A percentile compares a stretch with the other conserved stretches of the same genome.
Conservation (phyloP, 2,113 vertebrate genomes). For the Tauraco erythrolophus region DNA sequence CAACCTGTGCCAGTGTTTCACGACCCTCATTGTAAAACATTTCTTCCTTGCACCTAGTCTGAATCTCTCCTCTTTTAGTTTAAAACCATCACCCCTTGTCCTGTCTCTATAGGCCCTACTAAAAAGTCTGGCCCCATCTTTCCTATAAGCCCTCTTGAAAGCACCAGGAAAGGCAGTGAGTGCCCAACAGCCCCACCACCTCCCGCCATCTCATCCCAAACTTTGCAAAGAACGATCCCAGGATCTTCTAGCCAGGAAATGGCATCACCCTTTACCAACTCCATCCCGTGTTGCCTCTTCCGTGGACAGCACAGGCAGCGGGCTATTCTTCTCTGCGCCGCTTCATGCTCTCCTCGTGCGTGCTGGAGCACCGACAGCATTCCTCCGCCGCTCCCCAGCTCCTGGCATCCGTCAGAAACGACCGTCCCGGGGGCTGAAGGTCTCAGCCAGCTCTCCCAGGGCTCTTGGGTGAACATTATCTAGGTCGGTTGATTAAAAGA, state of each 20-base stretch:
- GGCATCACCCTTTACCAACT: neutral
- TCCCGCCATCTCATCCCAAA: neutral
- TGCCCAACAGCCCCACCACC: neutral
- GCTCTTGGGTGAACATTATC: neutral
- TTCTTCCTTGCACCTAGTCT: neutral
- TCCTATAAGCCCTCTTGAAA: neutral
- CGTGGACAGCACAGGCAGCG: rapidly evolving
- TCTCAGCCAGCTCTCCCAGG: neutral
- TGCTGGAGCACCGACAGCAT: neutral
- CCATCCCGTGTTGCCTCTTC: neutral
- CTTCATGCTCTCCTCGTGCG: neutral
- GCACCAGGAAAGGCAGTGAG: rapidly evolving
- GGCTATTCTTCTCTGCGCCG: neutral
- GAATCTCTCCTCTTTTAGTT: neutral
- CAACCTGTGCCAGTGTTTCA: rapidly evolving
- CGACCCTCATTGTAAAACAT: rapidly evolving
- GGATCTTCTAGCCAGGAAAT: neutral
- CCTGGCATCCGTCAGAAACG: neutral
- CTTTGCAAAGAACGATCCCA: neutral
- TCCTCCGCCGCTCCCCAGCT: neutral
- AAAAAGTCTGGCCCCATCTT: neutral
- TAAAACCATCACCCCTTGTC: neutral
- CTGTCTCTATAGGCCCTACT: rapidly evolving
- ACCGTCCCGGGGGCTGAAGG: neutral
- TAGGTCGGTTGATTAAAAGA: neutral